Conservation (phyloP, 2,797 vertebrate species). For the Pyrocephalus nanus region DNA sequence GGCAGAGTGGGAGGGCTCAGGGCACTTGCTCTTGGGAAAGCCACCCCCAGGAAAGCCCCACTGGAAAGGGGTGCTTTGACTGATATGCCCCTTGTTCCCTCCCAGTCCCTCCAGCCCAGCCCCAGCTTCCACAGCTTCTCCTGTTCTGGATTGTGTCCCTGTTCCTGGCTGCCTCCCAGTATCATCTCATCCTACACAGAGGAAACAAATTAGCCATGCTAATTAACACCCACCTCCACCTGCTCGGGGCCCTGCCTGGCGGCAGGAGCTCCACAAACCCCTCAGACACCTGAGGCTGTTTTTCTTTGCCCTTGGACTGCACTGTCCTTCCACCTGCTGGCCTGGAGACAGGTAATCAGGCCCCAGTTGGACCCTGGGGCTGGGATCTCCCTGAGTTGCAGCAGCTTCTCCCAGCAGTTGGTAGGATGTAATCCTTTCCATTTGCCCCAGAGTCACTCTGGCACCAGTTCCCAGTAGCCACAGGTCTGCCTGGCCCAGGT, state of each 20-base stretch:
- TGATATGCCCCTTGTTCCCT: rapidly evolving
- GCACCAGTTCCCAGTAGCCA: background rate
- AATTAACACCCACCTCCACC: background rate
- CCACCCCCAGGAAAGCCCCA: background rate
- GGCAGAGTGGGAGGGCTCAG: background rate
- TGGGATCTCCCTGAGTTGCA: background rate
- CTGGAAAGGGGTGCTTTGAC: rapidly evolving
- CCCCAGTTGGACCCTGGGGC: background rate
- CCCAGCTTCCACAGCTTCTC: background rate
- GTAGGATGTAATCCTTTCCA: background rate
- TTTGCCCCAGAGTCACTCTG: background rate
- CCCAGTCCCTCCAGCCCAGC: background rate
- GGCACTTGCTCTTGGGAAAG: background rate
- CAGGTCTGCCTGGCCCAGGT: rapidly evolving
- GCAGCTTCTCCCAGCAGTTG: background rate
- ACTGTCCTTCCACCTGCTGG: background rate
- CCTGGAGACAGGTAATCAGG: background rate
- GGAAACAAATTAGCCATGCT: background rate
- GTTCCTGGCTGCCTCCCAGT: background rate
- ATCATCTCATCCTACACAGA: background rate
- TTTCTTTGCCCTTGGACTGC: background rate
- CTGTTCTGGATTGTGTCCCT: background rate
- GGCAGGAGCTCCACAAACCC: background rate
- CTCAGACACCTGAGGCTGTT: background rate
- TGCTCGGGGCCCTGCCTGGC: rapidly evolving